Percentiles rank a stretch among this genome's conserved stretches.
Evolutionary conservation across 2,797 vertebrate species (phyloP).

Genomic region (Synaphobranchus kaupii): DNA sequence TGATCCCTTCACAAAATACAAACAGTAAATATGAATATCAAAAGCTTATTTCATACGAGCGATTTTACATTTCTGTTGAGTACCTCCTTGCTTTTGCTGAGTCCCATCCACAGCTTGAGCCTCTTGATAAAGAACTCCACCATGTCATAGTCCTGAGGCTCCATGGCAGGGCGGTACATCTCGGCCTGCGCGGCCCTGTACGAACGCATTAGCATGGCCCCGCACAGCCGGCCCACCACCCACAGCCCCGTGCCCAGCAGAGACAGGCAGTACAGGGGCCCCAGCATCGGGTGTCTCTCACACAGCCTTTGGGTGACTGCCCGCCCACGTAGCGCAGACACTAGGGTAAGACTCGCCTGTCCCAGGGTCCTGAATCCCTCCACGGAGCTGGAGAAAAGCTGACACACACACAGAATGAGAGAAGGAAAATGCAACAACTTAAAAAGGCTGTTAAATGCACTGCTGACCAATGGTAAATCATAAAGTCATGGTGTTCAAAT

Average conservation of each 20-base stretch:
- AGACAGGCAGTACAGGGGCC: conserved; percentile 64
- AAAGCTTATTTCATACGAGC: not conserved
- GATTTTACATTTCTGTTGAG: not conserved
- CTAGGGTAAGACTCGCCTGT: conserved; percentile 51
- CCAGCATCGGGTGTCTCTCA: conserved; percentile 61
- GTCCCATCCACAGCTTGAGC: conserved; percentile 78
- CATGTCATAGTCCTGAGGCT: conserved; percentile 80
- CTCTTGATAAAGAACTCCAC: conserved; percentile 81
- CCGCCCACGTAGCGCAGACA: conserved; percentile 59
- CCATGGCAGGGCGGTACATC: conserved; percentile 61
- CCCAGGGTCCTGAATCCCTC: conserved; percentile 63
- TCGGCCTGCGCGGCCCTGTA: conserved; percentile 65
- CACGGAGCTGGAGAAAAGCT: conserved; percentile 70
- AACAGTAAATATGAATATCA: not conserved
- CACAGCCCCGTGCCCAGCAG: conserved; percentile 59
- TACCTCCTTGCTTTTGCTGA: conserved; percentile 79
- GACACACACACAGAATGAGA: conserved; percentile 29
- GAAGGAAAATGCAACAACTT: not conserved
- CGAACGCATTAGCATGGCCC: conserved; percentile 62
- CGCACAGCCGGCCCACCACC: conserved; percentile 65
- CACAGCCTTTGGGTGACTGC: conserved; percentile 53
- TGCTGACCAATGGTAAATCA: not conserved
- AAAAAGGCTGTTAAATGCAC: not conserved
- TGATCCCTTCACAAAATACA: not conserved
- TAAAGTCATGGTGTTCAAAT: not conserved